Conservation (phyloP, 2,797 vertebrate species). For the Tapirus indicus region DNA sequence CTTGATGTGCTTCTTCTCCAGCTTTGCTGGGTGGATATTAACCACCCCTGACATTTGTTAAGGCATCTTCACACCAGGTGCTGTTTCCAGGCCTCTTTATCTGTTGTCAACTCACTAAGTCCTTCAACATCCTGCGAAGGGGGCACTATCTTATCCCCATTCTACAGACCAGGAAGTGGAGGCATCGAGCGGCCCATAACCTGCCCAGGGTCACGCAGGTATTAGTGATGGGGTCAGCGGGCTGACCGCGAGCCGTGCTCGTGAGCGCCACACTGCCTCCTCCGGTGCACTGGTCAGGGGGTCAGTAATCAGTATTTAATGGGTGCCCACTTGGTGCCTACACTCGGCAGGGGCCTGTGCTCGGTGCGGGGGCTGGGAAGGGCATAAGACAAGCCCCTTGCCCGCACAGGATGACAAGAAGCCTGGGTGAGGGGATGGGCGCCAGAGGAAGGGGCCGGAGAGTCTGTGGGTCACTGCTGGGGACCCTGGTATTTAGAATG, state of each 20-base stretch:
- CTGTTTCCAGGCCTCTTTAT: rapidly evolving
- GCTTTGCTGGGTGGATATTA: background rate
- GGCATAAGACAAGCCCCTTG: background rate
- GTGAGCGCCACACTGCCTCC: rapidly evolving
- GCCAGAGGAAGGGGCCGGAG: background rate
- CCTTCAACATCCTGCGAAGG: background rate
- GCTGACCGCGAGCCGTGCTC: background rate
- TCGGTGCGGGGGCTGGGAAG: background rate
- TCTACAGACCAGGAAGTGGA: background rate
- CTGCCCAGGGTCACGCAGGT: background rate
- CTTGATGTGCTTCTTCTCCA: rapidly evolving
- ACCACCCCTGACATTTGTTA: rapidly evolving
- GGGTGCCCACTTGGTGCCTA: no score
- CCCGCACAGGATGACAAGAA: rapidly evolving
- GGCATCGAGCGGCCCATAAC: no score
- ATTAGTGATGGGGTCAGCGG: rapidly evolving
- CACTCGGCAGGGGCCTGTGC: background rate
- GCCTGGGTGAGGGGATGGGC: background rate
- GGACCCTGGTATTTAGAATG: background rate
- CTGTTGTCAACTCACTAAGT: background rate
- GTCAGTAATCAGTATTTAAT: background rate
- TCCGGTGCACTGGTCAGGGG: rapidly evolving
- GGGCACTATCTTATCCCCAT: background rate
- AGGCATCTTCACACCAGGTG: rapidly evolving
- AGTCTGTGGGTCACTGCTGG: background rate